Conservation (phyloP, 2,888 invertebrate genomes). For the Ceratothoa steindachneri region DNA sequence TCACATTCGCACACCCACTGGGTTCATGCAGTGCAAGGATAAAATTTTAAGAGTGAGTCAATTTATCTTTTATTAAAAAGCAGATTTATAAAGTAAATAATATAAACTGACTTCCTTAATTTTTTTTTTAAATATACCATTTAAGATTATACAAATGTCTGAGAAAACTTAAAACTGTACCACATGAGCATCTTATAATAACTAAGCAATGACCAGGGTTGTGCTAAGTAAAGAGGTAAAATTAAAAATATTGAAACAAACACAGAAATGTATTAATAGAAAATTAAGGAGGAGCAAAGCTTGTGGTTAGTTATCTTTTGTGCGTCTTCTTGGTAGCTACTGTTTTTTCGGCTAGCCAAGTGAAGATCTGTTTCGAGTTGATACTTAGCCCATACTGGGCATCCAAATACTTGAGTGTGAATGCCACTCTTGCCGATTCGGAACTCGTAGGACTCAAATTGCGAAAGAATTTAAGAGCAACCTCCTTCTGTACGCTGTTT, state of each 20-base stretch:
- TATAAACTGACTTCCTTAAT: too few relatives aligned
- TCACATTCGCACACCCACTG: too few relatives aligned
- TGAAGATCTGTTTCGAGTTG: slow-evolving; percentile 24
- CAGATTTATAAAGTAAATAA: too few relatives aligned
- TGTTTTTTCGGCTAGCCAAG: slow-evolving; percentile 22
- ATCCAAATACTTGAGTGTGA: slow-evolving; percentile 34
- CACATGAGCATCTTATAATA: too few relatives aligned
- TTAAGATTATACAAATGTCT: too few relatives aligned
- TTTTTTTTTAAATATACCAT: too few relatives aligned
- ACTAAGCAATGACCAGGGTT: too few relatives aligned
- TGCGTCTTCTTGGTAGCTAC: slow-evolving; percentile 19
- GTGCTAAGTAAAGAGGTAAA: too few relatives aligned
- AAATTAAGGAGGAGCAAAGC: background rate
- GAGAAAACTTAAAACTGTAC: too few relatives aligned
- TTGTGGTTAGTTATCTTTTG: background rate
- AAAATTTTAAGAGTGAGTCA: too few relatives aligned
- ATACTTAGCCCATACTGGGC: slow-evolving; percentile 28
- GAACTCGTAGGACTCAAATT: slow-evolving; percentile 11
- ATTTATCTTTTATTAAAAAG: too few relatives aligned
- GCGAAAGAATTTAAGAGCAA: slow-evolving; percentile 14
- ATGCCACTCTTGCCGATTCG: slow-evolving; percentile 27
- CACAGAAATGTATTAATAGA: background rate
- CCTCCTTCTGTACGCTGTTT: slow-evolving; percentile 10
- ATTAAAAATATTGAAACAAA: background rate
- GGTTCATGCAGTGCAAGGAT: too few relatives aligned